Conservation (phyloP, 2,888 invertebrate genomes). For the Lasioglossum marginatum region DNA sequence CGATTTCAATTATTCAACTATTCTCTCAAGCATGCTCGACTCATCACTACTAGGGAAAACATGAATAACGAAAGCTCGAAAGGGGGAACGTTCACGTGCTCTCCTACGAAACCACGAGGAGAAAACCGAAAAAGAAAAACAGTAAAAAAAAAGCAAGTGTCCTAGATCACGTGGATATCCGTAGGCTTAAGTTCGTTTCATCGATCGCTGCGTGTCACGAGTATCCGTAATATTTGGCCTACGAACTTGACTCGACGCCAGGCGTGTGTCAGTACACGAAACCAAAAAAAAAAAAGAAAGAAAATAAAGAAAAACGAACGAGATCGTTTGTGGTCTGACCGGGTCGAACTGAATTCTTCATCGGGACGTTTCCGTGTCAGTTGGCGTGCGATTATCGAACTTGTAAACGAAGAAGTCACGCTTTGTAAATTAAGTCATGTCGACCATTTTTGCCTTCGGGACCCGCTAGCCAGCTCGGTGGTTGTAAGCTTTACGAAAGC, state of each 20-base stretch:
- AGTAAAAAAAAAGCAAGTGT: conserved; percentile 31
- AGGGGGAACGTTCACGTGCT: conserved; percentile 42
- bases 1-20: background rate
- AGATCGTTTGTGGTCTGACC: conserved; percentile 3
- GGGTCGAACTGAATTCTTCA: conserved; percentile 12
- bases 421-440: conserved; percentile 47
- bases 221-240: conserved; percentile 63
- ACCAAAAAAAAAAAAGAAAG: background rate
- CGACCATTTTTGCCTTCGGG: conserved; percentile 40
- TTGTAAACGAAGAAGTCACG: conserved; percentile 47
- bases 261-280: conserved; percentile 12
- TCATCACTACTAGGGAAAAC: conserved; percentile 14
- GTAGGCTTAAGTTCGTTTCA: conserved; percentile 62
- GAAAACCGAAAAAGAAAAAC: conserved; percentile 17
- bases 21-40: background rate
- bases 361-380: conserved; percentile 12
- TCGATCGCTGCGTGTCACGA: conserved; percentile 55
- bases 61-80: background rate
- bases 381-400: conserved; percentile 36
- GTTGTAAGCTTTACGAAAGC: conserved; percentile 9
- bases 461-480: conserved; percentile 39
- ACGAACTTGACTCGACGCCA: conserved; percentile 38
- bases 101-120: conserved; percentile 33
- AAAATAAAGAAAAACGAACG: background rate
- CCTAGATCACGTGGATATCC: conserved; percentile 46